Evolutionary conservation across 2,888 invertebrate species (phyloP).

Genomic region (Bombylius major): DNA sequence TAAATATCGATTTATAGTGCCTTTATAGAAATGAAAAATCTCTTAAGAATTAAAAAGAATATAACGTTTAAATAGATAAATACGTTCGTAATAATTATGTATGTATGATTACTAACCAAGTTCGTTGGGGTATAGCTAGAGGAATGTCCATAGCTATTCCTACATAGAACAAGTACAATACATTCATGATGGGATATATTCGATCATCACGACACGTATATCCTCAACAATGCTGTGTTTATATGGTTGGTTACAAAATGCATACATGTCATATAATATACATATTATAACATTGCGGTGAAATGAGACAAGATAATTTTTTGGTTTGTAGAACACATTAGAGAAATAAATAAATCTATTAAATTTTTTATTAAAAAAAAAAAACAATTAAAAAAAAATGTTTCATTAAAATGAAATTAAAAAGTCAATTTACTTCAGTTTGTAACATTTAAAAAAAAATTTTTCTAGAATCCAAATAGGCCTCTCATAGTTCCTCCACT

Average conservation of each 20-base stretch:
- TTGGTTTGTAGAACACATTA: not conserved
- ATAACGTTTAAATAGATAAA: conserved; percentile 9
- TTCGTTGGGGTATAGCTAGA: conserved; percentile 33
- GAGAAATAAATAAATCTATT: too few relatives aligned
- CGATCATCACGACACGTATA: not conserved
- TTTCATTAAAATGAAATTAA: too few relatives aligned
- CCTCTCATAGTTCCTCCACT: not conserved
- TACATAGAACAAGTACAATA: conserved; percentile 14
- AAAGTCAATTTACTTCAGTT: too few relatives aligned
- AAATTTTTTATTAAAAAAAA: too few relatives aligned
- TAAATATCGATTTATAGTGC: not conserved
- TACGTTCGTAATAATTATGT: conserved; percentile 15
- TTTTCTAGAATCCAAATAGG: not conserved
- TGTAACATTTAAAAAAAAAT: not conserved
- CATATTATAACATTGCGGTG: not conserved
- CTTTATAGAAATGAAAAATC: not conserved
- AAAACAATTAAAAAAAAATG: too few relatives aligned
- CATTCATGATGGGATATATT: not conserved
- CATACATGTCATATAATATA: not conserved
- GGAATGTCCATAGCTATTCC: conserved; percentile 37
- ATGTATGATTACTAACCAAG: conserved; percentile 9
- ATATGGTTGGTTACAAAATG: not conserved
- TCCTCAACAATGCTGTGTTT: too few relatives aligned
- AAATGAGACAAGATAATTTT: not conserved
- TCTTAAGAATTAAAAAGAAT: not conserved